Percentiles rank a stretch among this genome's conserved stretches.
Evolutionary conservation across 2,113 vertebrate species (phyloP).

Genomic region (Haplochromis vanheusdeni): DNA sequence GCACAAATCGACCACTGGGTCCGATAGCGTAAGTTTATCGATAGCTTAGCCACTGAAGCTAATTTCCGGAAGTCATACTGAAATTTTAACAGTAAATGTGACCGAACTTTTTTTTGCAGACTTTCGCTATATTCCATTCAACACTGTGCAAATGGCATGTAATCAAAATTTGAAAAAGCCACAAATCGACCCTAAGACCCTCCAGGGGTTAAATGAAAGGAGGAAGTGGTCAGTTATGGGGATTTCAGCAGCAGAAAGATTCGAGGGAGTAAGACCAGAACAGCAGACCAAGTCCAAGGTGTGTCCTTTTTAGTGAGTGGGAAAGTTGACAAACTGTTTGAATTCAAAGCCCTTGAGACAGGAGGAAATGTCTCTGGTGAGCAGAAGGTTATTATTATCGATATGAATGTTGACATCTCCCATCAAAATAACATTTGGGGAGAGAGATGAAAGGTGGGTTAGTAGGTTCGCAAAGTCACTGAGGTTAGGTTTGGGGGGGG

Average conservation of each 20-base stretch:
- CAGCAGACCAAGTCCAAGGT: neutral
- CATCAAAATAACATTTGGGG: neutral
- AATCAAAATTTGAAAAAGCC: no score
- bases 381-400: fast-evolving
- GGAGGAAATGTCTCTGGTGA: neutral
- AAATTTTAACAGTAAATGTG: no score
- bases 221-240: neutral
- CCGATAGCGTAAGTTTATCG: no score
- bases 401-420: neutral
- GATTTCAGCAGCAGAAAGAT: neutral
- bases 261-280: neutral
- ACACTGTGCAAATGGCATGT: no score
- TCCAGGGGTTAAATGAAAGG: no score
- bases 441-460: neutral
- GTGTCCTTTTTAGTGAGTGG: fast-evolving
- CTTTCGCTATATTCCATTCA: no score
- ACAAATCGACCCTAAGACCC: no score
- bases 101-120: no score
- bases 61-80: no score
- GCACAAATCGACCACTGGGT: no score
- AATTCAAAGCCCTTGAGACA: neutral
- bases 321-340: neutral
- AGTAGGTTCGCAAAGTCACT: neutral
- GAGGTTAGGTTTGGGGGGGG: neutral
- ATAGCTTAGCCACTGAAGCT: no score